These are phyloP conservation scores for Syrphus vitripennis DNA, from an alignment of 2,888 invertebrate genomes.

Conservation along the genomic window DNA sequence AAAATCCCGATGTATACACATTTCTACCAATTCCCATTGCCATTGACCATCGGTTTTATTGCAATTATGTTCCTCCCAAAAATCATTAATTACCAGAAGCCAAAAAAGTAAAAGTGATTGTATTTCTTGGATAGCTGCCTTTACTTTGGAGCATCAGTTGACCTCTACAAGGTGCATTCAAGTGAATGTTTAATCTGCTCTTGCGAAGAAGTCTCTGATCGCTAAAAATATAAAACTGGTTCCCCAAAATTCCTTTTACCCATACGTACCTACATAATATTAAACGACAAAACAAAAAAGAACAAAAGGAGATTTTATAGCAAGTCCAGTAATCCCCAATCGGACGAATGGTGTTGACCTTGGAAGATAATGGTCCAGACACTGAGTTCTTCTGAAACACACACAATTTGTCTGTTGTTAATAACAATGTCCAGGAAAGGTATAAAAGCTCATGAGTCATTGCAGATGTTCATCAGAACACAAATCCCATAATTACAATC, in stretches of 20 bases:
- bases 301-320: background rate
- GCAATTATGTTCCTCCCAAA: background rate
- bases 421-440: background rate
- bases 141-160: slow-evolving; percentile 12
- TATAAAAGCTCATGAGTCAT: slow-evolving; percentile 55
- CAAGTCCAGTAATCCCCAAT: slow-evolving; percentile 7
- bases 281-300: background rate
- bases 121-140: background rate
- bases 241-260: background rate
- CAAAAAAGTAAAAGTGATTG: slow-evolving; percentile 43
- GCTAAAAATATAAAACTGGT: slow-evolving; percentile 21
- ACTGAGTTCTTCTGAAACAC: background rate
- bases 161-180: slow-evolving; percentile 24
- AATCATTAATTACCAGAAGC: slow-evolving; percentile 11
- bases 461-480: slow-evolving; percentile 18
- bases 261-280: too few species aligned
- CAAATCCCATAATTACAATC: background rate
- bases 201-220: slow-evolving; percentile 4
- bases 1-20: background rate
- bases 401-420: background rate
- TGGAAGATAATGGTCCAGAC: slow-evolving; percentile 8
- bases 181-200: slow-evolving; percentile 5
- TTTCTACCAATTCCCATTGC: background rate
- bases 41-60: slow-evolving; percentile 27
- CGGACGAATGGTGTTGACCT: slow-evolving; percentile 25